phyloP scores from a whole-genome alignment of 1,140 invertebrate genomes.

The Dolichoris vasculosae region DNA sequence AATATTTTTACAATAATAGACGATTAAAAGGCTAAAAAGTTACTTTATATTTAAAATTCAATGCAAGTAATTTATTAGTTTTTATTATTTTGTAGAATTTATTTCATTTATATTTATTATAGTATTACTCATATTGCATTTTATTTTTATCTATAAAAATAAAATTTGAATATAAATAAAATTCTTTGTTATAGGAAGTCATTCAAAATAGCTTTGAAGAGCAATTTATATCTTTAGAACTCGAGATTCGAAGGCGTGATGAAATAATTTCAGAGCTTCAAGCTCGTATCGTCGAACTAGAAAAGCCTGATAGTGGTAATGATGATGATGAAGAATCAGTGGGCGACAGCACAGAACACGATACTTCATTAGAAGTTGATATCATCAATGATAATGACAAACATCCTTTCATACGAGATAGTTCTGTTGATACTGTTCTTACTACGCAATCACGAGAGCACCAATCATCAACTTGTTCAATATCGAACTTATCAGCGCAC shows the following conservation, averaged over 20 bases:
- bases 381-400: slow-evolving; percentile 69
- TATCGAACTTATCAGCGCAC: slow-evolving; percentile 60
- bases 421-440: slow-evolving; percentile 77
- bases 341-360: slow-evolving; percentile 60
- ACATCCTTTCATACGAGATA: slow-evolving; percentile 77
- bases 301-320: slow-evolving; percentile 66
- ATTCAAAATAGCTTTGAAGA: slow-evolving; percentile 75
- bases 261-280: slow-evolving; percentile 86
- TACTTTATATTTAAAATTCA: no score
- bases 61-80: no score
- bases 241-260: slow-evolving; percentile 84
- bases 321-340: slow-evolving; percentile 3
- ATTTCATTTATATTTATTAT: no score
- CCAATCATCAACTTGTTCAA: slow-evolving; percentile 64
- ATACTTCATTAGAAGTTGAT: slow-evolving; percentile 61
- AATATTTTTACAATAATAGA: no score
- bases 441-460: slow-evolving; percentile 60
- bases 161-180: no score
- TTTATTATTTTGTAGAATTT: no score
- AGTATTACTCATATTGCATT: no score
- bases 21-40: no score
- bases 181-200: slow-evolving; percentile 69
- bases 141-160: no score
- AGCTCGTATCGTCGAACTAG: slow-evolving; percentile 81
- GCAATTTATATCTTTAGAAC: slow-evolving; percentile 82